A percentile compares a stretch with the other conserved stretches of the same genome.
These are phyloP conservation scores for Candoia aspera DNA, from an alignment of 2,113 vertebrate species.

Conservation along the genomic window DNA sequence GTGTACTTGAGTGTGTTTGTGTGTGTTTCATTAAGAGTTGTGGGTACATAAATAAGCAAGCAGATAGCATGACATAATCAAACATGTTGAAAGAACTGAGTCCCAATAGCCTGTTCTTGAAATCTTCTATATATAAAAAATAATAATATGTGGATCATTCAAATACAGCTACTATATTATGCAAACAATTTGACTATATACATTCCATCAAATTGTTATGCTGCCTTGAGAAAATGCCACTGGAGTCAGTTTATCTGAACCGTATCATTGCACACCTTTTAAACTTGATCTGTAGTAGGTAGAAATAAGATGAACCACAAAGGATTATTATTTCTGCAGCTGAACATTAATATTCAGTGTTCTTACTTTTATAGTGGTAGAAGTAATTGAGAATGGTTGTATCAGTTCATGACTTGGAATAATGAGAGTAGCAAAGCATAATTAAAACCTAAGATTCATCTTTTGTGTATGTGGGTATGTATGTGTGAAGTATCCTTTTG, in stretches of 20 bases:
- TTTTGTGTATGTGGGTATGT: background rate
- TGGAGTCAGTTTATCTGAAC: constrained; percentile 23
- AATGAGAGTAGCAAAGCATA: constrained; percentile 21
- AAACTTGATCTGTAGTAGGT: constrained; percentile 31
- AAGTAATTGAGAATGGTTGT: background rate
- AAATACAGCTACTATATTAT: constrained; percentile 17
- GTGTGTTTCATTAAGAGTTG: background rate
- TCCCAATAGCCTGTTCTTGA: background rate
- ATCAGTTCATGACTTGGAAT: constrained; percentile 43
- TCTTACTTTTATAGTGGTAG: constrained; percentile 35
- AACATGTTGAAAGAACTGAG: too few relatives aligned
- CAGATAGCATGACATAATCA: background rate
- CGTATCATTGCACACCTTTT: background rate
- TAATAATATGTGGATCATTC: background rate
- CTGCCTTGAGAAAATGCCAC: background rate
- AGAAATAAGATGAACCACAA: constrained; percentile 15
- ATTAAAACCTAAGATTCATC: constrained; percentile 33
- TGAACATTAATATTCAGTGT: constrained; percentile 33
- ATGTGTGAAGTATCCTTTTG: background rate
- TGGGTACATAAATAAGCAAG: background rate
- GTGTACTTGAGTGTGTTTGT: background rate
- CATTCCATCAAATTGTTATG: background rate
- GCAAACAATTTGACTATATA: constrained; percentile 21
- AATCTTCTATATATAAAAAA: background rate
- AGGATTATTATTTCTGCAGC: constrained; percentile 22